Evolutionary conservation across 2,888 invertebrate species (phyloP).

Genomic region (Microplitis manilae): DNA sequence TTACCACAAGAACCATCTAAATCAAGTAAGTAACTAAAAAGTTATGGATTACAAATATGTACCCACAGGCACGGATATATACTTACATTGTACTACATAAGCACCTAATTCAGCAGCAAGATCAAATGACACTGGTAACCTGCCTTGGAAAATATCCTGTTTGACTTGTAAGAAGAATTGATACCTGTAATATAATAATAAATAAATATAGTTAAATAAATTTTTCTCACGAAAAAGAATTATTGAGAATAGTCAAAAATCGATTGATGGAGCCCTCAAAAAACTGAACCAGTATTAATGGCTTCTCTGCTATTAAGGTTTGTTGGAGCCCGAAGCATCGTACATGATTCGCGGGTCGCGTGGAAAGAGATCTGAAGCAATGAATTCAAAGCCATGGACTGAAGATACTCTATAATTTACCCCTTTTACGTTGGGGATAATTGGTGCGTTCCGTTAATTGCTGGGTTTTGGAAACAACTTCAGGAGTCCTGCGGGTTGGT

Average conservation of each 20-base stretch:
- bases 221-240: conserved; percentile 18
- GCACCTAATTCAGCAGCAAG: conserved; percentile 93
- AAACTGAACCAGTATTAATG: conserved; percentile 26
- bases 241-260: conserved; percentile 20
- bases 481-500: conserved; percentile 27
- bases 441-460: conserved; percentile 63
- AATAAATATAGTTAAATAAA: conserved; percentile 11
- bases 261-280: conserved; percentile 29
- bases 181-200: conserved; percentile 78
- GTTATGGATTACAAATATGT: background rate
- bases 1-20: too few species aligned
- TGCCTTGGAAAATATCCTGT: conserved; percentile 95
- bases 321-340: conserved; percentile 29
- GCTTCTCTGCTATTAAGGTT: conserved; percentile 25
- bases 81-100: conserved; percentile 95
- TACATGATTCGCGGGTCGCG: conserved; percentile 40
- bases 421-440: conserved; percentile 62
- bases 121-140: conserved; percentile 92
- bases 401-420: conserved; percentile 62
- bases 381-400: conserved; percentile 43
- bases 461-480: conserved; percentile 51
- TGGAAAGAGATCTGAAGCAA: conserved; percentile 44
- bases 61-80: background rate
- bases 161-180: conserved; percentile 97
- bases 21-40: too few species aligned